Conservation (phyloP, 2,113 vertebrate species). For the Brachypodius melanocephalos region DNA sequence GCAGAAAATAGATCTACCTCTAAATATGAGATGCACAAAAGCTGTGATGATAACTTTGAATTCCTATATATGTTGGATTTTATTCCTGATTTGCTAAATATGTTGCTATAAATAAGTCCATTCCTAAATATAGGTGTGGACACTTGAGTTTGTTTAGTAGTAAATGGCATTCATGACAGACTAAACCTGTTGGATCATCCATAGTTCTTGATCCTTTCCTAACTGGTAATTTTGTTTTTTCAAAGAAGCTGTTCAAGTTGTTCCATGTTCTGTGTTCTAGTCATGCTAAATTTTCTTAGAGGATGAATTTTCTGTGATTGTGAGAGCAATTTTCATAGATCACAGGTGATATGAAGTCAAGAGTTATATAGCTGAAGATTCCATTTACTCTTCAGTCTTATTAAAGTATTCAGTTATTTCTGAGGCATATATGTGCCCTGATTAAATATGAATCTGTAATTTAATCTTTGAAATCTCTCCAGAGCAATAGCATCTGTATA, state of each 20-base stretch:
- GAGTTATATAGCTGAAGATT: neutral
- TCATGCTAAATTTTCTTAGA: neutral
- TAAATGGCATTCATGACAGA: neutral
- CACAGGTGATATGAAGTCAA: accelerated
- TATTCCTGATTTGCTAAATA: neutral
- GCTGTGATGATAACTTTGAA: neutral
- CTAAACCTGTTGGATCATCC: neutral
- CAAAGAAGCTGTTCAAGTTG: neutral
- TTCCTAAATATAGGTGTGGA: neutral
- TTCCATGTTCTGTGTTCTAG: neutral
- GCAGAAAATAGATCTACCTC: neutral
- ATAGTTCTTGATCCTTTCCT: neutral
- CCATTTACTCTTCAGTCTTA: neutral
- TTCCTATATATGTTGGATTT: neutral
- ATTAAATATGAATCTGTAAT: neutral
- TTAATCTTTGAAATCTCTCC: neutral
- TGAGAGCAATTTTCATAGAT: neutral
- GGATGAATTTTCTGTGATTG: neutral
- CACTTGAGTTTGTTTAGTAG: neutral
- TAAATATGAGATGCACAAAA: neutral
- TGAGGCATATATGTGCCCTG: neutral
- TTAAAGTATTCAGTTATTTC: neutral
- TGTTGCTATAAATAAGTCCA: neutral
- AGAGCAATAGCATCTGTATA: neutral
- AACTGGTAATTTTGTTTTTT: neutral